A percentile compares a stretch with the other conserved stretches of the same genome.
Conservation (phyloP, 2,113 vertebrate species). For the Etia nguti region DNA sequence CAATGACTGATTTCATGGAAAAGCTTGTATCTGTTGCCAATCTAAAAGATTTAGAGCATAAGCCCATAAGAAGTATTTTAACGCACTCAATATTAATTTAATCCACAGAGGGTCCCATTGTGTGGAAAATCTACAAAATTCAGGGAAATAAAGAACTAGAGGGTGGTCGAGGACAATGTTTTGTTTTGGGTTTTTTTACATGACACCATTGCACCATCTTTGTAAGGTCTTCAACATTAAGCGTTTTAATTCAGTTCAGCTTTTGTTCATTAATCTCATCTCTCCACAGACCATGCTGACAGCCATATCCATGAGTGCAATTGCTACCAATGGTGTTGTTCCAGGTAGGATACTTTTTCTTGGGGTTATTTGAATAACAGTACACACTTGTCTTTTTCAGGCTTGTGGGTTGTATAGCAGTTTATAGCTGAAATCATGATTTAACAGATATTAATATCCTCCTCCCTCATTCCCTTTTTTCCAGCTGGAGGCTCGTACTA, state of each 20-base stretch:
- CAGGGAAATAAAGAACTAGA: background rate
- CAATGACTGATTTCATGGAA: slow-evolving; percentile 32
- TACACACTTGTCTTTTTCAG: background rate
- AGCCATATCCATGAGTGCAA: slow-evolving; percentile 97
- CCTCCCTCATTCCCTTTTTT: background rate
- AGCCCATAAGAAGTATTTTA: slow-evolving; percentile 18
- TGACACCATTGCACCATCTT: background rate
- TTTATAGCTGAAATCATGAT: background rate
- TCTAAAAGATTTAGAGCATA: slow-evolving; percentile 10
- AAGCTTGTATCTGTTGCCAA: slow-evolving; percentile 33
- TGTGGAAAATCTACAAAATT: background rate
- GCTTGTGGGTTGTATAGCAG: background rate
- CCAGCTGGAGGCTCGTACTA: slow-evolving; percentile 80
- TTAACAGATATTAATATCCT: background rate
- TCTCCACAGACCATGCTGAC: slow-evolving; percentile 88
- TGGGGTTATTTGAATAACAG: background rate
- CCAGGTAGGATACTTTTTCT: slow-evolving; percentile 76
- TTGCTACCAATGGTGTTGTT: slow-evolving; percentile 94
- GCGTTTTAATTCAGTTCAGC: background rate
- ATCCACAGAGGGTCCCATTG: background rate
- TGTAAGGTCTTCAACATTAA: background rate
- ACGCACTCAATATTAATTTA: background rate
- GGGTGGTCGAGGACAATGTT: background rate
- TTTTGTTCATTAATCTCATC: background rate
- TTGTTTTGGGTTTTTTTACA: background rate